Percentiles rank a stretch among this genome's conserved stretches.
These are phyloP conservation scores for Datnioides undecimradiatus DNA, from an alignment of 2,113 vertebrate genomes.

Conservation along the genomic window DNA sequence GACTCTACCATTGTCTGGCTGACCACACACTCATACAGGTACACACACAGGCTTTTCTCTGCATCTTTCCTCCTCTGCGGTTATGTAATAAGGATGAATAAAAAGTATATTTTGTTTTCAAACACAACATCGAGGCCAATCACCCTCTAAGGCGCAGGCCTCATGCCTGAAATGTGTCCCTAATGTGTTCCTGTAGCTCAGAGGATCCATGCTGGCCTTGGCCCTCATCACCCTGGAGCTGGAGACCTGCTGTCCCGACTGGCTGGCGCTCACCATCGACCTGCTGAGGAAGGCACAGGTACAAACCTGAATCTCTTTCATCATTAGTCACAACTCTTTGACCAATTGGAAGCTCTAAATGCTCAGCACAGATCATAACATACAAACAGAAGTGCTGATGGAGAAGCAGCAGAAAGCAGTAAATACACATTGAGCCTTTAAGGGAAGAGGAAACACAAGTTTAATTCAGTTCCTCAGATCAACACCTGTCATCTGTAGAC, in stretches of 20 bases:
- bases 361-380: neutral
- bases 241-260: constrained; percentile 96
- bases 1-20: constrained; percentile 92
- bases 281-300: constrained; percentile 95
- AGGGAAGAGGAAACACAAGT: neutral
- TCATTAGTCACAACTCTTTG: neutral
- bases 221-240: constrained; percentile 95
- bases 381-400: neutral
- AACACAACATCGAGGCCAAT: neutral
- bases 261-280: constrained; percentile 94
- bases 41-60: neutral
- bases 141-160: no score
- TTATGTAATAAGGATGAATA: neutral
- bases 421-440: neutral
- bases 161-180: constrained; percentile 15
- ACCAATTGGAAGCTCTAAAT: neutral
- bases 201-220: constrained; percentile 95
- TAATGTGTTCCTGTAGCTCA: constrained; percentile 83
- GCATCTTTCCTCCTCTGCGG: neutral
- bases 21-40: constrained; percentile 86
- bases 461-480: neutral
- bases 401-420: neutral
- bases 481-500: neutral
- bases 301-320: neutral
- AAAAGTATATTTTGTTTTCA: neutral